phyloP scores from a whole-genome alignment of 2,113 vertebrate genomes.

The Dasyornis broadbenti region DNA sequence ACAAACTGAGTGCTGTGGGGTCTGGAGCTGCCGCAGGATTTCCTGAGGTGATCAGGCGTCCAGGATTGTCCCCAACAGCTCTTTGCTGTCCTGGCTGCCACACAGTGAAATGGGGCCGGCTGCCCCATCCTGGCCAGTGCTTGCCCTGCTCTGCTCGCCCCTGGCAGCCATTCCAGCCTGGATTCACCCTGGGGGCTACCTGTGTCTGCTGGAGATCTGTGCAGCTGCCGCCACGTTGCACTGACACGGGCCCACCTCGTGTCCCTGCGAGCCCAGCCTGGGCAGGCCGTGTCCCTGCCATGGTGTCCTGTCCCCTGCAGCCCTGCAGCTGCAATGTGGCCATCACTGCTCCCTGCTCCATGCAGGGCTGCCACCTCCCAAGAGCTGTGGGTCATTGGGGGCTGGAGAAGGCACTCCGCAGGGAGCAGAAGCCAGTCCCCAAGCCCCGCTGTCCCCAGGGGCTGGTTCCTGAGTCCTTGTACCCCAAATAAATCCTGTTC shows the following conservation, averaged over 20 bases:
- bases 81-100: background rate
- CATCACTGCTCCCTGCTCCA: background rate
- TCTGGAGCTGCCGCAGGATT: background rate
- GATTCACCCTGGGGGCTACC: rapidly evolving
- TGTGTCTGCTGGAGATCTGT: rapidly evolving
- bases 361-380: rapidly evolving
- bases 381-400: background rate
- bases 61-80: background rate
- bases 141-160: background rate
- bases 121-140: too few species aligned
- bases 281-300: background rate
- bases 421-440: background rate
- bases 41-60: background rate
- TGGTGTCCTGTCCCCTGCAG: background rate
- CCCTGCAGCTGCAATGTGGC: background rate
- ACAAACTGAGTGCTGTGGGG: rapidly evolving
- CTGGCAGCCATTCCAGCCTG: background rate
- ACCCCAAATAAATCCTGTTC: background rate
- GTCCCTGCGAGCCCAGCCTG: rapidly evolving
- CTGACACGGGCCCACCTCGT: rapidly evolving
- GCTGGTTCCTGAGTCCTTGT: background rate
- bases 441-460: background rate
- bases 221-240: background rate
- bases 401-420: background rate
- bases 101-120: rapidly evolving